Conservation (phyloP, 2,113 vertebrate species). For the Tapirus terrestris region DNA sequence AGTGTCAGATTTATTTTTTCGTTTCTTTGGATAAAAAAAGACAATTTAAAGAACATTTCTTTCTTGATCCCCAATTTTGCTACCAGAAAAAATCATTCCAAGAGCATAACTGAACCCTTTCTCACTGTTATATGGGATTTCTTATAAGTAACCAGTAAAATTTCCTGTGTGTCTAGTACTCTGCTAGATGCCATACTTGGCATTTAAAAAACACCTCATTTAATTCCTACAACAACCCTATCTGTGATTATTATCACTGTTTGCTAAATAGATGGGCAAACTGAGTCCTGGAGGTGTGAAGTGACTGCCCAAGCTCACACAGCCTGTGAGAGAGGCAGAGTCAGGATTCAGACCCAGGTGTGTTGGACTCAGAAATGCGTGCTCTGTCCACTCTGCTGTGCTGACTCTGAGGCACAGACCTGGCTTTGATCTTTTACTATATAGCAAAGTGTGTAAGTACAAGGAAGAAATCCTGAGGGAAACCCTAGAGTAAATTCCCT, state of each 20-base stretch:
- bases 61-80: neutral
- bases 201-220: neutral
- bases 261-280: conserved; percentile 7
- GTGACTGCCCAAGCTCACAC: neutral
- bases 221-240: neutral
- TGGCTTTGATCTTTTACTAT: neutral
- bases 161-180: neutral
- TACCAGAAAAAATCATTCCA: neutral
- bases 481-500: neutral
- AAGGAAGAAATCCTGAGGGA: neutral
- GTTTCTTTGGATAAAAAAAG: conserved; percentile 36
- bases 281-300: neutral
- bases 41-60: neutral
- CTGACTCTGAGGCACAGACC: neutral
- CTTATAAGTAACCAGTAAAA: no score
- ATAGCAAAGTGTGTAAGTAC: neutral
- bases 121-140: neutral
- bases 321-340: neutral
- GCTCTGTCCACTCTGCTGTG: neutral
- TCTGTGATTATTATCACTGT: neutral
- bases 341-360: neutral
- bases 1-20: neutral
- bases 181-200: neutral
- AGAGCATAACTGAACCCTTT: neutral
- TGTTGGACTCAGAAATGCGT: neutral